Base-by-base conservation (phyloP, 2,888 invertebrate species). In the Dione juno region DNA sequence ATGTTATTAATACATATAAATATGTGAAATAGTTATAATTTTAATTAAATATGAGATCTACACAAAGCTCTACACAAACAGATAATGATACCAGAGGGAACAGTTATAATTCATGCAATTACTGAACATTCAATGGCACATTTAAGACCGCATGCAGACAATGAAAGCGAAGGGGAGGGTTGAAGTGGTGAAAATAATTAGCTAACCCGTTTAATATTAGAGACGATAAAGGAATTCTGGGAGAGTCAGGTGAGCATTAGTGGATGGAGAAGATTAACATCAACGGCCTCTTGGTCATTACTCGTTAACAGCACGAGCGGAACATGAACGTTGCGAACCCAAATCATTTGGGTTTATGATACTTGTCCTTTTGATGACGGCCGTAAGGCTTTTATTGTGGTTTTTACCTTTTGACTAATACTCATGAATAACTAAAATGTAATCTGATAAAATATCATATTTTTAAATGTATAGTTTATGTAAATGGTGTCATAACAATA, bases 381-480 rank as follows among this genome's bases (percentile, higher is more conserved):
- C 80, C 79, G 81, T 87, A 86, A 86, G 81, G 80, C 74, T 84
- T 85, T 87, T 87, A 85, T 83, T 84, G 81, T 81, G 77, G 28
- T 76, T 80, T 82, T 82, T 79, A 81, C 81, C 80, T 66, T 77
- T 71, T 66, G 66, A 67, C 67, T 35, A 48, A 61, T 50, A 69
- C 65, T 67, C 37, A 40, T 63, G 53, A 37, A 54, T 54, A 54
- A 63, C 21, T 54, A 16, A 64, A 54, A 63, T 64, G 54, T 57
- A 35, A 19, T 40, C 37, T 40, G 14, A 41, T 45, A 37, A 37
- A 19, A 61, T 28, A 45, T 45, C 16, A 28, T 37, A 35, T 63
- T 54, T 63, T 52, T 54, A 35, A 52, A 41, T 43, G 43, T 41
- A 10, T 21, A 61, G 28, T 61, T 45, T 16, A 16, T 45, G 45